phyloP scores from a whole-genome alignment of 2,113 vertebrate species.

The Phaethon lepturus region DNA sequence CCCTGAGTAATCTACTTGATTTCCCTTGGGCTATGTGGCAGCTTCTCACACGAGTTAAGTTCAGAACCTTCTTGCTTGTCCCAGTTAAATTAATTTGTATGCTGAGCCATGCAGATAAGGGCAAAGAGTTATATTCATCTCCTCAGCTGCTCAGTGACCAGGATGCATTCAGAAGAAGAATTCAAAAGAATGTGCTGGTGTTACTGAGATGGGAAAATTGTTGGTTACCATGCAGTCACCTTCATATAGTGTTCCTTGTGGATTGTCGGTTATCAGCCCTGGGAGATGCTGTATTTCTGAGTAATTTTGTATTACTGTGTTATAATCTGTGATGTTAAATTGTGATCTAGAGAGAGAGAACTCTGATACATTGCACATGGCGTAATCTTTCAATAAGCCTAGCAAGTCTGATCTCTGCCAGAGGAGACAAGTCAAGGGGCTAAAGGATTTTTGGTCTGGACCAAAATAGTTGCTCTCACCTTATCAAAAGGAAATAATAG shows the following conservation, averaged over 20 bases:
- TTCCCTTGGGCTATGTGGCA: neutral
- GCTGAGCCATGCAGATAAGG: constrained; percentile 14
- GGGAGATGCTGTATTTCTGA: neutral
- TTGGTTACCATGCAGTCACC: neutral
- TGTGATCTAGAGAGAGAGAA: neutral
- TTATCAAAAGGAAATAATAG: neutral
- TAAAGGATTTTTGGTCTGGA: neutral
- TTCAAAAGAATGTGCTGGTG: neutral
- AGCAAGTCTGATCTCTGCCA: neutral
- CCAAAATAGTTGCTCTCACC: neutral
- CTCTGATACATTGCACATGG: neutral
- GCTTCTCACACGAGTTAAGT: neutral
- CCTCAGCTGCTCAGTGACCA: constrained; percentile 3
- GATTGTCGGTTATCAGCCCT: neutral
- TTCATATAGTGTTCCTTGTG: neutral
- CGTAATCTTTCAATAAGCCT: neutral
- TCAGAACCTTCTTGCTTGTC: neutral
- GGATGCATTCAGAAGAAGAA: neutral
- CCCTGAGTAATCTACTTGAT: neutral
- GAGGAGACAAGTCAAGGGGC: neutral
- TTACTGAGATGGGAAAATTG: neutral
- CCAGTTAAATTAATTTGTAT: constrained; percentile 25
- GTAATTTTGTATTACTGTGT: neutral
- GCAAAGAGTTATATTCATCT: neutral
- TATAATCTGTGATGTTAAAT: neutral